These are phyloP conservation scores for Poeciliopsis presidionis DNA, from an alignment of 2,797 vertebrate species.

Conservation along the genomic window DNA sequence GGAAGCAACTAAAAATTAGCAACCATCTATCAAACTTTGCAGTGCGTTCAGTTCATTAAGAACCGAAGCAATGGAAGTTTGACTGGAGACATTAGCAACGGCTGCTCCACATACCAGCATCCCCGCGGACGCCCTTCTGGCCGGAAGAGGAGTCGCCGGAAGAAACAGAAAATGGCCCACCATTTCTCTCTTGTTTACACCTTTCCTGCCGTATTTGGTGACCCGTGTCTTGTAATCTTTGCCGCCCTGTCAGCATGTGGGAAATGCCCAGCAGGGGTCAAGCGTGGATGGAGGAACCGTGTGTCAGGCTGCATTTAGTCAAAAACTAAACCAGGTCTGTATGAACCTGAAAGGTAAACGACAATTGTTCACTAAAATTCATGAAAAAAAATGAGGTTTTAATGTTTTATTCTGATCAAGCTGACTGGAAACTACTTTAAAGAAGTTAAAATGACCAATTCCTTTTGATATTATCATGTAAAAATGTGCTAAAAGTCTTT, in stretches of 20 bases:
- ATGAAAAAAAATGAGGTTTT: conserved; percentile 1
- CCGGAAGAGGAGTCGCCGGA: not conserved
- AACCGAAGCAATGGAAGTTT: conserved; percentile 13
- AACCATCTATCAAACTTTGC: conserved; percentile 44
- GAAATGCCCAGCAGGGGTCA: conserved; percentile 62
- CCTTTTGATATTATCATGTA: conserved; percentile 1
- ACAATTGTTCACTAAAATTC: conserved; percentile 10
- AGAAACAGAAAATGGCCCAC: conserved; percentile 19
- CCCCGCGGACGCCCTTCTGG: not conserved
- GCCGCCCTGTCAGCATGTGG: conserved; percentile 56
- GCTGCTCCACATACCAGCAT: conserved; percentile 18
- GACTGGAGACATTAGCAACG: conserved; percentile 14
- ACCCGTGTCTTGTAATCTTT: conserved; percentile 60
- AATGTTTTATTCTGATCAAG: conserved; percentile 16
- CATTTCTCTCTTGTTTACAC: conserved; percentile 45
- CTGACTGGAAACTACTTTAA: conserved; percentile 23
- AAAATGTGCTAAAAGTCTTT: not conserved
- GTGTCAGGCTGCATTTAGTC: conserved; percentile 47
- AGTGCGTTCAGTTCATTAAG: conserved; percentile 32
- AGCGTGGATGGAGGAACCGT: conserved; percentile 44
- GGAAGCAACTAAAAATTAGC: conserved; percentile 23
- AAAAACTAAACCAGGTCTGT: conserved; percentile 33
- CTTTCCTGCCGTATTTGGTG: conserved; percentile 48
- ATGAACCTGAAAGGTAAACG: conserved; percentile 23
- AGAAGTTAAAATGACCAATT: not conserved